Base-by-base conservation (phyloP, 2,888 invertebrate genomes). In the Stramonita haemastoma region DNA sequence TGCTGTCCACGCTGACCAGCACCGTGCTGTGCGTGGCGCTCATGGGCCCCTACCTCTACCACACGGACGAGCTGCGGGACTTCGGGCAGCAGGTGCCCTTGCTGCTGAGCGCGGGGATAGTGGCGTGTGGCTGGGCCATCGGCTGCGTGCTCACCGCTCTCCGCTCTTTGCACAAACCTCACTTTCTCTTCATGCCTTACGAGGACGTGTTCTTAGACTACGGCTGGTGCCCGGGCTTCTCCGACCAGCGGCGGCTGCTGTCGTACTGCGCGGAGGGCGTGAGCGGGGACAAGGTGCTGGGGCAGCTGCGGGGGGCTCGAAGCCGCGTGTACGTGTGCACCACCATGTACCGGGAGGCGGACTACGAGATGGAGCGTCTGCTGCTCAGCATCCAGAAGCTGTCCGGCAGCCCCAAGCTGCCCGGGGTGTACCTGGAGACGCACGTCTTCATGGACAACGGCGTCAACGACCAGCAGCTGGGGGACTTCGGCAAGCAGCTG, bases 281-380 rank as follows among this genome's bases (percentile, higher is more conserved):
- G 22, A 11, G 22, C 91, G 89, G 81, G 89, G 34, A 92, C 90
- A 81, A 91, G 90, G 70, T 86, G 91, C 26, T 90, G 90, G 92
- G 90, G 89, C 79, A 77, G 26, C 60, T 60, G 17, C 79, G 56
- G 34, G 56, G 29, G 1, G 56, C 56, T 8, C 90, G 88, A 70
- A 91, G 90, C 29, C 86, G 93, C 26, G 91, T 94, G 6, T 94
- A 93, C 85, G 91, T 94, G 32, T 94, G 94, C 77, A 94, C 94
- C 1, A 94, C 94, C 2, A 94, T 94, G 94, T 94, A 94, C 87
- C 91, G 93, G n/a, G 94, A 94, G 89, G 93, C 94, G 0, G 93
- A 94, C 66, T 93, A 93, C 83, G 94, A 94, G 89, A 94, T 94
- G 94, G 92, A 92, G 70, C 90, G 94, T 26, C 91, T 94, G 5